phyloP scores from a whole-genome alignment of 2,113 vertebrate genomes.

The Paracanthobrama guichenoti region DNA sequence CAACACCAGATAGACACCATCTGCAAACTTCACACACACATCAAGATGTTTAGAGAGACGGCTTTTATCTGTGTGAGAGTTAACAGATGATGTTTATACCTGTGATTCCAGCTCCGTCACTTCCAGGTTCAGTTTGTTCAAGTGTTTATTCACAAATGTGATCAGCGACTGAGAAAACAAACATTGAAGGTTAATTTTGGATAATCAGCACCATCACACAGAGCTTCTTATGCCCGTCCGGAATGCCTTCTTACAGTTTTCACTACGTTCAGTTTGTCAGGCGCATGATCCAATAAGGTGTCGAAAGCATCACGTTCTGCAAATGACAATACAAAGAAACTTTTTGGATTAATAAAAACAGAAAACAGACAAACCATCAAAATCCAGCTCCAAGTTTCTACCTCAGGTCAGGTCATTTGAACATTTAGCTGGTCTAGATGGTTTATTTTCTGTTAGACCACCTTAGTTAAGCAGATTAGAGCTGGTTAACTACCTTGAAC shows the following conservation, averaged over 20 bases:
- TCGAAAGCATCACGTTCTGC: constrained; percentile 87
- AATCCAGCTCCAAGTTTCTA: not conserved
- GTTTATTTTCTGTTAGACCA: not conserved
- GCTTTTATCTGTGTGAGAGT: not conserved
- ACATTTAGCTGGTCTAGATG: not conserved
- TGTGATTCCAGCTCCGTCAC: constrained; percentile 86
- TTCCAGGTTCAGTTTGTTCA: constrained; percentile 88
- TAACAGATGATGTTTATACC: constrained; percentile 62
- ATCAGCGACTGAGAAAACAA: constrained; percentile 78
- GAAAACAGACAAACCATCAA: not conserved
- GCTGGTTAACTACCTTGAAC: not conserved
- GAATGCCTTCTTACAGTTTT: constrained; percentile 77
- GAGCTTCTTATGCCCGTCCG: not conserved
- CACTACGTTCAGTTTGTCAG: constrained; percentile 85
- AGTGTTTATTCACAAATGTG: constrained; percentile 87
- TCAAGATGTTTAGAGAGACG: not conserved
- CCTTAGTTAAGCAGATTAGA: not conserved
- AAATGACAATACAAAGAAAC: not conserved
- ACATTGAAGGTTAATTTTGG: not conserved
- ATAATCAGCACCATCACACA: not conserved
- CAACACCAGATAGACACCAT: constrained; percentile 93
- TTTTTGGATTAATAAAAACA: not conserved
- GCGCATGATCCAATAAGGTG: constrained; percentile 85
- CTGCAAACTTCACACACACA: constrained; percentile 85
- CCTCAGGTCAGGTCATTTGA: too few species aligned